Evolutionary conservation across 2,113 vertebrate species (phyloP).

Genomic region (Myocastor coypus): DNA sequence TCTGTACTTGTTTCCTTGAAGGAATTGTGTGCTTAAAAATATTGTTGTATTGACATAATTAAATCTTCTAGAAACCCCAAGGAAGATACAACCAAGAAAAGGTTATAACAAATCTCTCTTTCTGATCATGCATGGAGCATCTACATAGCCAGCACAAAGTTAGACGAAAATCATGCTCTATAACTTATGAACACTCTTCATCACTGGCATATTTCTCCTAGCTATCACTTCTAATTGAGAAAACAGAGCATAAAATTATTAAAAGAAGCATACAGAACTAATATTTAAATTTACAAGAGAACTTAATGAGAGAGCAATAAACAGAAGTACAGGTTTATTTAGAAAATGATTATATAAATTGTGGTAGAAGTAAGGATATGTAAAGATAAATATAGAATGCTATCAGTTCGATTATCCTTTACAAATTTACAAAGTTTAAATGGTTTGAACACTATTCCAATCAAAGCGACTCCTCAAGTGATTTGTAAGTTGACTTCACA

Average conservation of each 20-base stretch:
- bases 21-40: conserved; percentile 22
- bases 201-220: not conserved
- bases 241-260: conserved; percentile 66
- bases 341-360: conserved; percentile 52
- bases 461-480: conserved; percentile 12
- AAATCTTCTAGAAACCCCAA: conserved; percentile 19
- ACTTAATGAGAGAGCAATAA: conserved; percentile 42
- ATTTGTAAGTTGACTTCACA: not conserved
- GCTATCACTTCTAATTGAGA: conserved; percentile 56
- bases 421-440: conserved; percentile 53
- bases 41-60: not conserved
- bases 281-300: conserved; percentile 67
- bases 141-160: not conserved
- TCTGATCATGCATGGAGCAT: not conserved
- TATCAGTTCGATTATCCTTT: conserved; percentile 41
- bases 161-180: conserved; percentile 23
- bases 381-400: conserved; percentile 24
- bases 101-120: not conserved
- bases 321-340: conserved; percentile 39
- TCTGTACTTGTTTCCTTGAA: not conserved
- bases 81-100: conserved; percentile 32
- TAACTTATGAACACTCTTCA: not conserved
- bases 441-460: conserved; percentile 31
- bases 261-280: conserved; percentile 18
- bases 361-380: not conserved